Evolutionary conservation across 1,140 invertebrate genomes (phyloP), one percentile per base, ranked within the genome.

Genomic region (Coptotermes formosanus): DNA sequence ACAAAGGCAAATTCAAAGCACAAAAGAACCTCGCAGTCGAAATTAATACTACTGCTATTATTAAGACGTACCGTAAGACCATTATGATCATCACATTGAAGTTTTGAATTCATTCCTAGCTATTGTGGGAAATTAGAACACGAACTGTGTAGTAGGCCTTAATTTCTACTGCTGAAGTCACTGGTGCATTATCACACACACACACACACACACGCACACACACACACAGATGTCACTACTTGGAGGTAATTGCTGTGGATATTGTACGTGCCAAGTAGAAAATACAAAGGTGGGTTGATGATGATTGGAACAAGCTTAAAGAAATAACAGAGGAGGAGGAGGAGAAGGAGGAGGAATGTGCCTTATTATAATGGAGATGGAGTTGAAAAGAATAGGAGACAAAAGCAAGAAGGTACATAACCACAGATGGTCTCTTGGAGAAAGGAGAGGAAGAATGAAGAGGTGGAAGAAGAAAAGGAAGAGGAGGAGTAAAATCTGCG

Each of bases 201-300:
- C 38, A n/a, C n/a, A 69, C n/a, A 69, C 16, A 55, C 52, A n/a
- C n/a, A n/a, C n/a, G n/a, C 16, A 8, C n/a, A 30, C 64, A 30
- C 38, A n/a, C n/a, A 75, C 25, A 75, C 64, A 75, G n/a, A 75
- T 75, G 64, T 30, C 64, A 30, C 64, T 75, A 30, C 25, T 75
- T 30, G 64, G 64, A 30, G 64, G 64, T 75, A 75, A 75, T 75
- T 75, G 64, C 64, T 30, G 64, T n/a, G 64, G 25, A 30, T 30
- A 75, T 75, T 75, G 25, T 75, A 75, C 64, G 64, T 75, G 64
- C 64, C 64, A 75, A 75, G 64, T 75, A 75, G 64, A 30, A 30
- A 75, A 75, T 75, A 75, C 64, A 75, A 75, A n/a, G 64, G 64
- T 30, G n/a, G 25, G 64, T 30, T 75, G 64, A 30, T 75, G 64